Evolutionary conservation across 2,888 invertebrate species (phyloP), one percentile per base, ranked within the genome.

Genomic region (Xanthorhoe designata): DNA sequence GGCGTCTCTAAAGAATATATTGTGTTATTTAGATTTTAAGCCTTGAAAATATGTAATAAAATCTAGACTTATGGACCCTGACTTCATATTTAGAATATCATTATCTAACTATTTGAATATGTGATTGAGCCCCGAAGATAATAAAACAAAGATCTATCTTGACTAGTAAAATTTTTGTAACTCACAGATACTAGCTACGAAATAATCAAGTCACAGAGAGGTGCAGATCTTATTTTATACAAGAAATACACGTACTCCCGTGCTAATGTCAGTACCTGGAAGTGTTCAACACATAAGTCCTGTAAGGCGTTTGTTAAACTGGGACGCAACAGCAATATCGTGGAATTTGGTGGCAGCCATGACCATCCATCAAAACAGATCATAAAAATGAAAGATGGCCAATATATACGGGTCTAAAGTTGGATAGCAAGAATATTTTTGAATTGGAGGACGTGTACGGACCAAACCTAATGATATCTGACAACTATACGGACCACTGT

Each of bases 201-300:
- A 15, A n/a, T 50, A 1, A 50, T 82, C 0, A 76, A 51, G 58
- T 19, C 32, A 56, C 47, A 17, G 52, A 42, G 52, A 18, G 56
- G 50, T 24, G 32, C 18, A 18, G 29, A 57, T 17, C 57, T 57
- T 15, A 57, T 57, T 10, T 57, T 49, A 17, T 29, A 49, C 29
- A 18, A 49, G 9, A 49, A 49, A 9, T 57, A 49, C 18, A 57
- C 57, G 2, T 57, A 57, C 7, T 17, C 13, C 10, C 57, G 49
- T 17, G 13, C 49, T 6, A 57, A 49, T 13, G 17, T 17, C 17
- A 2, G 49, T 38, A 49, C 47, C 9, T 57, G 57, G 57, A 57
- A 47, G 13, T 57, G 57, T 29, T 57, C 57, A 17, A 57, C 32
- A 9, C 57, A 57, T 45, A 29, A 24, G 29, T 15, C 29, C 4